These are phyloP conservation scores for Limosa lapponica DNA, from an alignment of 2,797 vertebrate genomes.

Conservation along the genomic window DNA sequence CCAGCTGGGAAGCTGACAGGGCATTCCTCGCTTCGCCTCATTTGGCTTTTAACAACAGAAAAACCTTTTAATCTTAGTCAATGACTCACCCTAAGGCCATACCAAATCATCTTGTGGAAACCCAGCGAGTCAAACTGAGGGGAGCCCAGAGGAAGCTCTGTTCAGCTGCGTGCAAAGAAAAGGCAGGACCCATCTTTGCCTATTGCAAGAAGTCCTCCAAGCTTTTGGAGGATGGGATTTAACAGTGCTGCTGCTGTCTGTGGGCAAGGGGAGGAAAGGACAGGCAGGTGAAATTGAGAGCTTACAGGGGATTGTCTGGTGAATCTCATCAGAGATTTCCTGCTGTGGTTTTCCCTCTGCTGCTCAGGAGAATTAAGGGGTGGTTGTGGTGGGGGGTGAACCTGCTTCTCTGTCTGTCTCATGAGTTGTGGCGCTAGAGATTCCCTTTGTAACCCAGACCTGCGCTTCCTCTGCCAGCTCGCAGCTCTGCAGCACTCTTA, in stretches of 20 bases:
- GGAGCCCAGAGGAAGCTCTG: background rate
- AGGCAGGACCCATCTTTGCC: background rate
- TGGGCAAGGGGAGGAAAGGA: background rate
- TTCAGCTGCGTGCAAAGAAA: background rate
- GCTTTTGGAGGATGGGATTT: background rate
- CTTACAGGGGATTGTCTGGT: background rate
- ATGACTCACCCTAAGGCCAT: background rate
- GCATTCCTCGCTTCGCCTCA: background rate
- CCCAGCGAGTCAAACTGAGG: background rate
- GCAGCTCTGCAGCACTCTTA: background rate
- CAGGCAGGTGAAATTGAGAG: background rate
- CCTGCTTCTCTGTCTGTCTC: background rate
- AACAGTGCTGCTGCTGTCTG: background rate
- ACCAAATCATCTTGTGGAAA: background rate
- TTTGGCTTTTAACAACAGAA: background rate
- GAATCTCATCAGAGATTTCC: background rate
- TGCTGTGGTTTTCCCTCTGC: background rate
- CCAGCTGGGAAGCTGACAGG: constrained; percentile 5
- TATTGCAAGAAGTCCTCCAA: background rate
- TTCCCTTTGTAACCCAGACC: background rate
- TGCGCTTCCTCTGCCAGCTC: background rate
- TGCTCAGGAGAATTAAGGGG: background rate
- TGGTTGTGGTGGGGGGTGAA: background rate
- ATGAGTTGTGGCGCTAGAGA: background rate
- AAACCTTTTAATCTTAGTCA: background rate